Percentiles rank a stretch among this genome's conserved stretches.
Conservation (phyloP, 1,140 invertebrate species). For the Drosophila arawakana region DNA sequence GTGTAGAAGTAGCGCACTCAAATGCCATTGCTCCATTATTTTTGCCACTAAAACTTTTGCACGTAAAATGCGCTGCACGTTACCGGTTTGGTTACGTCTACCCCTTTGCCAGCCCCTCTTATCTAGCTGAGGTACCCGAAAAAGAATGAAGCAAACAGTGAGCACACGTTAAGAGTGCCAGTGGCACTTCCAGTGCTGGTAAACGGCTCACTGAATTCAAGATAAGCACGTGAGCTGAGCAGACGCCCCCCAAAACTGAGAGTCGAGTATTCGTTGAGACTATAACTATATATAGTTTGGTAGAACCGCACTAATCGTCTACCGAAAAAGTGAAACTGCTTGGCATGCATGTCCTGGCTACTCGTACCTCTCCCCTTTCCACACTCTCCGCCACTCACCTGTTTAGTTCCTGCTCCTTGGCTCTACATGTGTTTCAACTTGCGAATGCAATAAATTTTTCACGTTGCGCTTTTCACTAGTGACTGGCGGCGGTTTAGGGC, state of each 20-base stretch:
- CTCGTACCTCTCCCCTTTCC: not conserved
- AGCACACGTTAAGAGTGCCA: constrained; percentile 31
- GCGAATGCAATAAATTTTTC: constrained; percentile 78
- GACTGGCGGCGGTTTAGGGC: constrained; percentile 45
- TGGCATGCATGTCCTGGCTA: constrained; percentile 46
- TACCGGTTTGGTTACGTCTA: constrained; percentile 46
- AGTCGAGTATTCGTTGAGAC: not conserved
- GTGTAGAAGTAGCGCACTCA: constrained; percentile 50
- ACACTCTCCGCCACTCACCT: not conserved
- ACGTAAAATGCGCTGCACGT: constrained; percentile 75
- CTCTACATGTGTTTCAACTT: constrained; percentile 38
- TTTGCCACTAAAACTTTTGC: constrained; percentile 77
- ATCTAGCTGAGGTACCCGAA: constrained; percentile 2
- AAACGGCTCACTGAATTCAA: constrained; percentile 57
- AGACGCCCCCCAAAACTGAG: constrained; percentile 11
- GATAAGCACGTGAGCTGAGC: constrained; percentile 77
- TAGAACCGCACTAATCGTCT: constrained; percentile 54
- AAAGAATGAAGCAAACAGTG: constrained; percentile 11
- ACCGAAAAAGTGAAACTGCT: constrained; percentile 71
- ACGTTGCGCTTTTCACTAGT: constrained; percentile 76
- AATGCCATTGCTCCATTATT: constrained; percentile 72
- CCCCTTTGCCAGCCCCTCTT: not conserved
- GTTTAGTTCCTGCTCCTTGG: constrained; percentile 41
- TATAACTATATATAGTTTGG: constrained; percentile 8
- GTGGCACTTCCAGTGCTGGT: constrained; percentile 40